Evolutionary conservation across 2,113 vertebrate genomes (phyloP), one percentile per base, ranked within the genome.

Genomic region (Collichthys lucidus): DNA sequence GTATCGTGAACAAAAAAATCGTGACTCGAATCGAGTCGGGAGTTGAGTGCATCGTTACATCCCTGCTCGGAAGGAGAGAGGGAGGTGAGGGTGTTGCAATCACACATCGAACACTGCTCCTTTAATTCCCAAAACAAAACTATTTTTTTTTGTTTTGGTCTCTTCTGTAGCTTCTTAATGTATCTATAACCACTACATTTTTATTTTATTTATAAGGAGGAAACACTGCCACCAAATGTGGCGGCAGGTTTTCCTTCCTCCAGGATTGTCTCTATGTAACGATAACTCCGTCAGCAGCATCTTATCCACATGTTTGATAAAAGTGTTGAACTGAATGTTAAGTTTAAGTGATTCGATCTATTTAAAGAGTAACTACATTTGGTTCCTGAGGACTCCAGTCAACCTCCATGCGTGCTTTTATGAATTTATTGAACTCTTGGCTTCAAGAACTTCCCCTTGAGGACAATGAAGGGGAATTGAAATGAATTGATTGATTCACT

Each of bases 401-500:
- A 47, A 19, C 11, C 47, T 40, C 70, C 74, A 62, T 61, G 31
- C 84, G 60, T 57, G 52, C 20, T 42, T 47, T 63, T 64, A 70
- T 84, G 47, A 75, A 80, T 3, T 10, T 40, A 77, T 80, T 47
- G 62, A 56, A 70, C 55, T 77, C 46, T 31, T 80, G 70, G 53
- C 60, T 77, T 68, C 7, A 63, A 19, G 7, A 68, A 19, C 60
- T 60, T 42, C 66, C 65, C 11, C 84, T 64, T 19, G 50, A 80
- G 84, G 61, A 79, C 77, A 74, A 88, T 80, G 31, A 88, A 70
- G 61, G 17, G 0, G 63, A 80, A 80, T 52, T 78, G 55, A 86
- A 86, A 74, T 80, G 35, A 78, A 78, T 52, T 55, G 77, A 83
- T 81, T 80, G 79, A 81, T 59, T 88, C 77, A 76, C 11, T 3